phyloP scores from a whole-genome alignment of 2,797 vertebrate species.

The Cyprinodon diabolis region DNA sequence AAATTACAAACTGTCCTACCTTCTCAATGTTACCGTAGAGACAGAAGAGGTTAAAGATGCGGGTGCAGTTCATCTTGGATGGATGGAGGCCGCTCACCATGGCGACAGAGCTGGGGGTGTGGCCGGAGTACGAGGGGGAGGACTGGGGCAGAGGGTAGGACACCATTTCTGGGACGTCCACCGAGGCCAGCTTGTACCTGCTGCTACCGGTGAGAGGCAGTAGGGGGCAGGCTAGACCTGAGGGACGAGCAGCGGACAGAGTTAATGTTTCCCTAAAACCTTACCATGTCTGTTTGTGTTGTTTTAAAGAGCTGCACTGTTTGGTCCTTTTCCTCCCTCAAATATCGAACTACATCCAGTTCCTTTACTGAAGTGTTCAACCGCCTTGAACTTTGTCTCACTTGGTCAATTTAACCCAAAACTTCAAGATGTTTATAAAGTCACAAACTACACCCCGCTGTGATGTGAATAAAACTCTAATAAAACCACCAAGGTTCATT shows the following conservation, averaged over 20 bases:
- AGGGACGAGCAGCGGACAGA: background rate
- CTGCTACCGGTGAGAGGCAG: slow-evolving; percentile 89
- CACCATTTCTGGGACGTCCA: slow-evolving; percentile 92
- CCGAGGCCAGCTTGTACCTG: slow-evolving; percentile 89
- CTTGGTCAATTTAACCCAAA: background rate
- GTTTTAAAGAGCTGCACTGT: background rate
- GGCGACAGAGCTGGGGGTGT: slow-evolving; percentile 90
- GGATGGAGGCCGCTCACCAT: slow-evolving; percentile 97
- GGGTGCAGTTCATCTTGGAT: slow-evolving; percentile 96
- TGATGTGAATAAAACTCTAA: too few species aligned
- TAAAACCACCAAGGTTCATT: too few species aligned
- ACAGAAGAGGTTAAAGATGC: slow-evolving; percentile 98
- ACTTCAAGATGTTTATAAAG: too few species aligned
- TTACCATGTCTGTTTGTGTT: background rate
- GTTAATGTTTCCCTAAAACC: background rate
- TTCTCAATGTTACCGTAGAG: slow-evolving; percentile 98
- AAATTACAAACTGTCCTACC: slow-evolving; percentile 70
- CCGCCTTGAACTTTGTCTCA: background rate
- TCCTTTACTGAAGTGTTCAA: background rate
- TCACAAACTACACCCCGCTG: too few species aligned
- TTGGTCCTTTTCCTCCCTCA: background rate
- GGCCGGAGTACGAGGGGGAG: slow-evolving; percentile 85
- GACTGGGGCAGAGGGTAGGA: slow-evolving; percentile 92
- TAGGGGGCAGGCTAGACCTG: slow-evolving; percentile 90
- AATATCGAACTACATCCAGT: background rate